Conservation (phyloP, 2,797 vertebrate species). For the Tenualosa ilisha region DNA sequence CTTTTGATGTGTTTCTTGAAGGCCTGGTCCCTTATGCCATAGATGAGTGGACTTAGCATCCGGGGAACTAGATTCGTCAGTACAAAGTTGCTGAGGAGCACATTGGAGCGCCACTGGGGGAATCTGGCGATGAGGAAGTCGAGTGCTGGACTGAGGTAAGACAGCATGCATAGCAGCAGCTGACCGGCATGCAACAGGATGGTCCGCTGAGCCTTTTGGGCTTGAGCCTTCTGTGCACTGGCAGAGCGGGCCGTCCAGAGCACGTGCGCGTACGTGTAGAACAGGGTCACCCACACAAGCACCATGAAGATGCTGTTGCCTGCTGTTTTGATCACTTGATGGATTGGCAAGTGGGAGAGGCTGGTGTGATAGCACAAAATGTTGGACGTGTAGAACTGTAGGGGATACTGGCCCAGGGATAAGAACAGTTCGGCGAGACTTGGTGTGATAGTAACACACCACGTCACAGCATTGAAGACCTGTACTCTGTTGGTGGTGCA, state of each 20-base stretch:
- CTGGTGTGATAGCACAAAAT: constrained; percentile 7
- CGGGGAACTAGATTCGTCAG: constrained; percentile 21
- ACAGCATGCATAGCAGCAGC: constrained; percentile 34
- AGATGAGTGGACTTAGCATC: constrained; percentile 37
- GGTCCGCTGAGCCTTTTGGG: constrained; percentile 37
- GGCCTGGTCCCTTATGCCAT: constrained; percentile 28
- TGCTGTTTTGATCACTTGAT: background rate
- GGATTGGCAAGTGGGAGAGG: background rate
- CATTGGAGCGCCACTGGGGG: background rate
- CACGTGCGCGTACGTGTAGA: constrained; percentile 36
- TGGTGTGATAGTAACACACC: too few relatives aligned
- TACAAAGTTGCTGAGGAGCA: constrained; percentile 26
- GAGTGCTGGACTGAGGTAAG: constrained; percentile 17
- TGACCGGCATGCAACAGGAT: constrained; percentile 33
- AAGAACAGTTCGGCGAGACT: too few relatives aligned
- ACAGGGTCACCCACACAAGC: constrained; percentile 34
- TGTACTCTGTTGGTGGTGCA: too few relatives aligned
- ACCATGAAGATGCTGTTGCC: constrained; percentile 24
- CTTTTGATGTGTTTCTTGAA: constrained; percentile 30
- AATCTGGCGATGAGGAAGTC: background rate
- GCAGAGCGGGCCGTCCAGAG: constrained; percentile 22
- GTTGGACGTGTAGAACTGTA: constrained; percentile 11
- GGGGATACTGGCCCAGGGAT: background rate
- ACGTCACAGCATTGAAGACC: too few relatives aligned
- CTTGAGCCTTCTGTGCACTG: background rate